Conservation (phyloP, 2,888 invertebrate genomes). For the Aradus depressus region DNA sequence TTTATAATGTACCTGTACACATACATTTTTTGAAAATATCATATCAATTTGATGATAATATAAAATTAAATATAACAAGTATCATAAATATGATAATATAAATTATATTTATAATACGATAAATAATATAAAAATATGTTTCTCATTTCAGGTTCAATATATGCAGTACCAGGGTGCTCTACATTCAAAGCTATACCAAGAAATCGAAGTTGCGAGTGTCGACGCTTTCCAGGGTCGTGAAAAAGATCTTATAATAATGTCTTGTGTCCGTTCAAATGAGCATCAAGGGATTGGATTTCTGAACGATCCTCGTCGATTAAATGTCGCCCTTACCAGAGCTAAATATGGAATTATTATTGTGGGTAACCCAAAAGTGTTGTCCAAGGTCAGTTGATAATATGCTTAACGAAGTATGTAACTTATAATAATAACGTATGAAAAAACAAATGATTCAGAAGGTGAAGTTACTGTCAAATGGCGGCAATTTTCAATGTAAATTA, state of each 20-base stretch:
- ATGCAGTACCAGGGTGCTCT: conserved; percentile 98
- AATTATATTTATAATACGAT: no score
- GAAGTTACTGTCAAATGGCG: no score
- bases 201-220: conserved; percentile 98
- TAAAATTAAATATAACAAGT: no score
- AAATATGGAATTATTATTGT: conserved; percentile 97
- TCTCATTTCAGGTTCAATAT: conserved; percentile 54
- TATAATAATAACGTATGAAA: background rate
- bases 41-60: no score
- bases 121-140: no score
- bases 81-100: no score
- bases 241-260: conserved; percentile 98
- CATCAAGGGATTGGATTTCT: conserved; percentile 98
- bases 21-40: no score
- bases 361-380: conserved; percentile 96
- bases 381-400: conserved; percentile 48
- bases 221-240: conserved; percentile 97
- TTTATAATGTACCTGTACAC: no score
- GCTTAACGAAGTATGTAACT: background rate
- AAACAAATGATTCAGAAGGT: no score
- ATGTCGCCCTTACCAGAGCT: conserved; percentile 94
- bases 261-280: conserved; percentile 96
- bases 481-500: no score
- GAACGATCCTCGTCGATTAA: conserved; percentile 92
- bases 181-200: conserved; percentile 92